Evolutionary conservation across 2,113 vertebrate species (phyloP), one percentile per base, ranked within the genome.

Genomic region (Felis catus): DNA sequence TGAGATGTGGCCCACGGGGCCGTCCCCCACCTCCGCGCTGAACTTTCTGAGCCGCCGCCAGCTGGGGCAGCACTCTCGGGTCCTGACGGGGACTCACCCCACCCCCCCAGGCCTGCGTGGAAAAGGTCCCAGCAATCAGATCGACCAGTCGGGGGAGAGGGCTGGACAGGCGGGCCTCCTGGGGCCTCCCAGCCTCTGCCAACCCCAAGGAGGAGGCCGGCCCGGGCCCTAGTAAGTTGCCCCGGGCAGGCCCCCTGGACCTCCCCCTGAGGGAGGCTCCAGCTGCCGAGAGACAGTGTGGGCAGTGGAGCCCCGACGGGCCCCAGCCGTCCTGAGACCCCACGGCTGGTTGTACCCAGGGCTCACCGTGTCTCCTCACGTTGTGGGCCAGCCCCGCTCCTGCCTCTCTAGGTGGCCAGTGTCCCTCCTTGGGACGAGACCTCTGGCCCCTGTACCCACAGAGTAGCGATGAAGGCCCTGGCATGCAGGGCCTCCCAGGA

Each of bases 1-100:
- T 4, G 8, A 33, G 74, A 23, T 1, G 1, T 8, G 5, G 13
- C 51, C 65, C 15, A 0, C 0, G 4, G 71, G 61, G 6, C 45
- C 8, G 5, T 7, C n/a, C 39, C 25, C 25, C 55, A 3, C 11
- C 1, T 7, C 48, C 48, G 7, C 45, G 14, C 41, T 1, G 14
- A 18, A 23, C 31, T 85, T 58, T 51, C 61, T 13, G 5, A 45
- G 71, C 4, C 14, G 31, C 23, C 11, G 41, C 21, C n/a, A 1
- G 27, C n/a, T 0, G 21, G 36, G 55, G 27, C 6, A 13, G 41
- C 33, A 10, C 8, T 23, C 76, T 18, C 8, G 14, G 31, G 12
- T 36, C 53, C 29, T 39, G 51, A 12, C 16, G 39, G 29, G 39
- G 31, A 71, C 51, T 23, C 12, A 2, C 1, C 10, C 65, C 4